Base-by-base conservation (phyloP, 2,113 vertebrate species). In the Centropus unirufus region DNA sequence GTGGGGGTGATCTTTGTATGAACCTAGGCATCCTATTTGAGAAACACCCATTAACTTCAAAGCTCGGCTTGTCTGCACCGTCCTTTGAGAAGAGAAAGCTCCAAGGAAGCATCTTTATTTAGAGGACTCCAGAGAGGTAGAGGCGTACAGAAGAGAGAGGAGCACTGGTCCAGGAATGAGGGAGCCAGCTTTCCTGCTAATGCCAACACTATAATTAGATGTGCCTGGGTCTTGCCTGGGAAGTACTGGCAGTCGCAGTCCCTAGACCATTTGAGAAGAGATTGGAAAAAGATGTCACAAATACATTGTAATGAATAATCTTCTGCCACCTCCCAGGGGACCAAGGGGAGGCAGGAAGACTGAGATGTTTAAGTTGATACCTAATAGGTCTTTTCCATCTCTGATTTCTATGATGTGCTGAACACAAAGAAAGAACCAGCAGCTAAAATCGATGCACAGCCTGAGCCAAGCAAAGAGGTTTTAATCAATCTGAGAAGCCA, bases 301-400 rank as follows among this genome's bases (percentile, higher is more conserved):
- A 89, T 44, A 39, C 11, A 14, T 22, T 29, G 49, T 34, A 76
- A n/a, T 77, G 63, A 83, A 79, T 69, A 57, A 79, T 77, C 54
- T 68, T 57, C 75, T 92, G 55, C 23, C 24, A 63, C 63, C 42
- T 62, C 63, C 61, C 3, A 2, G 58, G 70, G 39, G 16, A 34
- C 39, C 5, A 17, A 81, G 47, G 39, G 58, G 40, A 58, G 6
- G 39, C 34, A 67, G 40, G 52, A 44, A 80, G 64, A 73, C 59
- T 83, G 61, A 51, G 66, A 66, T 5, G 1, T 79, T 96, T 69
- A 64, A 85, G 59, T 30, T 94, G 92, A 73, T 88, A 58, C 39
- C 47, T 96, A 94, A 96, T 92, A 91, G 68, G 92, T 96, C 83
- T 97, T 96, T 97, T 93, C 95, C 93, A 93, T 81, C 83, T 96